Evolutionary conservation across 2,888 invertebrate genomes (phyloP).

Genomic region (Agrochola circellaris): DNA sequence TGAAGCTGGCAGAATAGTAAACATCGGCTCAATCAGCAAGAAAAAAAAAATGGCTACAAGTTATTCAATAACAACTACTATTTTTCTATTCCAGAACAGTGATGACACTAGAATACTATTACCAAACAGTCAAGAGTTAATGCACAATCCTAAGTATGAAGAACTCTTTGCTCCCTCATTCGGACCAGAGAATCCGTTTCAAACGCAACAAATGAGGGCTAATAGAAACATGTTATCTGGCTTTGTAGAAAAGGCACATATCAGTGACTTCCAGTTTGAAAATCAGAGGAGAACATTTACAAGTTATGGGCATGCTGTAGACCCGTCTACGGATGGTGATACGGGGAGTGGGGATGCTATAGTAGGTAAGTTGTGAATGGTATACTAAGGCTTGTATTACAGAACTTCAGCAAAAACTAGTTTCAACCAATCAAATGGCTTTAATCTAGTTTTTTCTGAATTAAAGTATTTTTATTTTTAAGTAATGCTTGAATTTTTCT

Average conservation of each 20-base stretch:
- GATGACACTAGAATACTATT: slow-evolving; percentile 93
- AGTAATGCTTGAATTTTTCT: not conserved
- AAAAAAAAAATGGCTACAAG: no score
- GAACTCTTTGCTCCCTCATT: slow-evolving; percentile 97
- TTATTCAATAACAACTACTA: not conserved
- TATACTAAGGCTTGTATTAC: not conserved
- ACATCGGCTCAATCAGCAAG: no score
- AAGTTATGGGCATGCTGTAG: slow-evolving; percentile 98
- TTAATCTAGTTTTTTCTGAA: no score
- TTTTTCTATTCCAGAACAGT: slow-evolving; percentile 90
- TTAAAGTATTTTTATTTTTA: no score
- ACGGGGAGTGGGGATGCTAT: slow-evolving; percentile 84
- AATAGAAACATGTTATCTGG: slow-evolving; percentile 98
- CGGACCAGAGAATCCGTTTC: slow-evolving; percentile 98
- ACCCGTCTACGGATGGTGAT: slow-evolving; percentile 95
- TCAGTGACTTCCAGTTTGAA: slow-evolving; percentile 99
- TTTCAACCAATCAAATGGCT: not conserved
- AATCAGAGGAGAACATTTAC: slow-evolving; percentile 98
- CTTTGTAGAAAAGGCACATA: slow-evolving; percentile 98
- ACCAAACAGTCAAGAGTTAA: slow-evolving; percentile 95
- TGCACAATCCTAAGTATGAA: slow-evolving; percentile 98
- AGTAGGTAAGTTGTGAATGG: slow-evolving; percentile 83
- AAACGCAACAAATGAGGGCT: slow-evolving; percentile 97
- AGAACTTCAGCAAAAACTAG: not conserved
- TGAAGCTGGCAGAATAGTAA: no score